These are phyloP conservation scores for Solenodon paradoxus DNA, from an alignment of 2,113 vertebrate species.

Conservation along the genomic window DNA sequence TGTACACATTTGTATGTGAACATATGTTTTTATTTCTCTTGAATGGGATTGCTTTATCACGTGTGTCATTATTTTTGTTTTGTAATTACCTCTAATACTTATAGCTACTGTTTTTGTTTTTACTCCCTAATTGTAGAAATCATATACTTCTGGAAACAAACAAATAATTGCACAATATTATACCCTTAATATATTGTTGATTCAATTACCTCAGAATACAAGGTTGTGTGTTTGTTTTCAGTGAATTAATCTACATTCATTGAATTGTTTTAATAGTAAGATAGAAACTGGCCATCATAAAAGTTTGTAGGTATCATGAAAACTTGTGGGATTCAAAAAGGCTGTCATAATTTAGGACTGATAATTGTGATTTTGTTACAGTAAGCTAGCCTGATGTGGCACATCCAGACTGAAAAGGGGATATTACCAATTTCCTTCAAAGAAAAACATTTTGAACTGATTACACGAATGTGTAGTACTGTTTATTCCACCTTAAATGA, in stretches of 20 bases:
- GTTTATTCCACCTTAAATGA: not conserved
- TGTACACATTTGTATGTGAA: not conserved
- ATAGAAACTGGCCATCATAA: not conserved
- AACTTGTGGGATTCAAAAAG: not conserved
- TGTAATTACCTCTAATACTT: not conserved
- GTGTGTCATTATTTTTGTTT: not conserved
- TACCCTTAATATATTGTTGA: not conserved
- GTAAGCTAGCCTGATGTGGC: not conserved
- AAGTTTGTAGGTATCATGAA: not conserved
- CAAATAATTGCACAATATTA: not conserved
- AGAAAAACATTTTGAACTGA: not conserved
- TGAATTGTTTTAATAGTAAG: not conserved
- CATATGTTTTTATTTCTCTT: not conserved
- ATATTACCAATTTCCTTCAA: not conserved
- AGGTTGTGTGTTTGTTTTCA: not conserved
- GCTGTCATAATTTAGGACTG: not conserved
- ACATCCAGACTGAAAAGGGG: not conserved
- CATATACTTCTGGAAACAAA: not conserved
- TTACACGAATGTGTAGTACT: not conserved
- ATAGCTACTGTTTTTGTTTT: not conserved
- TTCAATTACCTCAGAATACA: not conserved
- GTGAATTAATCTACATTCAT: not conserved
- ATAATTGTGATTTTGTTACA: not conserved
- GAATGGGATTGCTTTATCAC: not conserved
- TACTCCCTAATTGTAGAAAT: not conserved